phyloP scores from a whole-genome alignment of 2,797 vertebrate genomes.

The Hyperoplus lanceolatus region DNA sequence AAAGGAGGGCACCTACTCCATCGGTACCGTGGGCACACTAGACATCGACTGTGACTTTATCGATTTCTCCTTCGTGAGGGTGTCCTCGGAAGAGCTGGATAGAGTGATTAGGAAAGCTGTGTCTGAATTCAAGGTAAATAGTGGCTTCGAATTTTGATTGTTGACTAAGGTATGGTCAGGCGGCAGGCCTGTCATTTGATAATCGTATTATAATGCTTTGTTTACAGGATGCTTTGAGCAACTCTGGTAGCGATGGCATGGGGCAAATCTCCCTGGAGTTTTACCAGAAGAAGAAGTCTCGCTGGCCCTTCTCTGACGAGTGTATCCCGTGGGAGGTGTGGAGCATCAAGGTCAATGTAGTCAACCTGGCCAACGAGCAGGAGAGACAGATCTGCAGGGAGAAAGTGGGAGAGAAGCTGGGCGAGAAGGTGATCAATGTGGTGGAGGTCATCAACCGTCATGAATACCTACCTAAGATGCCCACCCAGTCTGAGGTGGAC shows the following conservation, averaged over 20 bases:
- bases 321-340: constrained; percentile 99
- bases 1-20: constrained; percentile 98
- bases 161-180: neutral
- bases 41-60: constrained; percentile 98
- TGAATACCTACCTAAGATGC: constrained; percentile 99
- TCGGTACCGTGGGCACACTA: constrained; percentile 95
- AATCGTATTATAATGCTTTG: constrained; percentile 13
- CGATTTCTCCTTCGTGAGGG: constrained; percentile 93
- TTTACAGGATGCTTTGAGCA: constrained; percentile 91
- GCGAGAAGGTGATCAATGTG: constrained; percentile 97
- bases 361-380: constrained; percentile 96
- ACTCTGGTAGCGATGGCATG: constrained; percentile 93
- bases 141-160: constrained; percentile 14
- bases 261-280: constrained; percentile 98
- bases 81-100: constrained; percentile 96
- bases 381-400: constrained; percentile 98
- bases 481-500: constrained; percentile 98
- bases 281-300: constrained; percentile 99
- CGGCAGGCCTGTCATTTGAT: neutral
- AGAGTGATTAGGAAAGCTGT: constrained; percentile 93
- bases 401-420: constrained; percentile 98
- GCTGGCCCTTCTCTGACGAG: constrained; percentile 98
- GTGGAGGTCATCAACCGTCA: constrained; percentile 99
- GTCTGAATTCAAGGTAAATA: constrained; percentile 93
- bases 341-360: constrained; percentile 98